Conservation (phyloP, 2,888 invertebrate species). For the Apocheima hispidaria region DNA sequence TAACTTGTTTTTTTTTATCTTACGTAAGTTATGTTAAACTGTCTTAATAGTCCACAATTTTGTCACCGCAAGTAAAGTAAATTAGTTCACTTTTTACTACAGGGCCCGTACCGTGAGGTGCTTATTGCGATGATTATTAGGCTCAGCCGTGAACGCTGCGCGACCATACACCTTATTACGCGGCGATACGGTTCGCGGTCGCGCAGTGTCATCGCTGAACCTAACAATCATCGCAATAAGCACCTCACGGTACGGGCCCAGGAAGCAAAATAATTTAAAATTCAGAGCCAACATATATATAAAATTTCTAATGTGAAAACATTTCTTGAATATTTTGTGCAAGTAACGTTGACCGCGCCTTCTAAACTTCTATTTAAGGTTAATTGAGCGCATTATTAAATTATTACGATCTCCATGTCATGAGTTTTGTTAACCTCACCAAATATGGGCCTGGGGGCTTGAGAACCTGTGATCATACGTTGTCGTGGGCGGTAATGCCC, state of each 20-base stretch:
- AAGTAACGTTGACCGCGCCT: neutral
- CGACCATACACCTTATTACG: too few relatives aligned
- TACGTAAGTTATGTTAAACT: too few relatives aligned
- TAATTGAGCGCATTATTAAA: conserved; percentile 16
- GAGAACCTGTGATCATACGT: conserved; percentile 31
- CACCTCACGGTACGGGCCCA: too few relatives aligned
- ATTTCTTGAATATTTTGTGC: conserved; percentile 3
- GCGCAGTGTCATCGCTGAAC: too few relatives aligned
- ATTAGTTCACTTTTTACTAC: neutral
- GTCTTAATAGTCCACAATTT: neutral
- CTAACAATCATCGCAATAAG: too few relatives aligned
- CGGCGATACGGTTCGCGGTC: too few relatives aligned
- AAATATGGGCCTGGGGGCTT: conserved; percentile 36
- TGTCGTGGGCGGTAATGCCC: conserved; percentile 43
- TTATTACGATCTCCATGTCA: conserved; percentile 28
- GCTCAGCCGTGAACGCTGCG: too few relatives aligned
- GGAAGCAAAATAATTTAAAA: neutral
- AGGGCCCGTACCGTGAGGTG: too few relatives aligned
- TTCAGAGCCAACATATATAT: neutral
- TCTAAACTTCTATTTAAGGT: conserved; percentile 9
- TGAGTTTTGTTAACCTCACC: conserved; percentile 31
- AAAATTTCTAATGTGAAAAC: conserved; percentile 5
- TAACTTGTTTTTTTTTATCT: too few relatives aligned
- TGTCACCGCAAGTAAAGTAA: neutral
- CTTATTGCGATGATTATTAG: too few relatives aligned